These are phyloP conservation scores for Chymomyza caudatula DNA, from an alignment of 2,888 invertebrate species.

Conservation along the genomic window DNA sequence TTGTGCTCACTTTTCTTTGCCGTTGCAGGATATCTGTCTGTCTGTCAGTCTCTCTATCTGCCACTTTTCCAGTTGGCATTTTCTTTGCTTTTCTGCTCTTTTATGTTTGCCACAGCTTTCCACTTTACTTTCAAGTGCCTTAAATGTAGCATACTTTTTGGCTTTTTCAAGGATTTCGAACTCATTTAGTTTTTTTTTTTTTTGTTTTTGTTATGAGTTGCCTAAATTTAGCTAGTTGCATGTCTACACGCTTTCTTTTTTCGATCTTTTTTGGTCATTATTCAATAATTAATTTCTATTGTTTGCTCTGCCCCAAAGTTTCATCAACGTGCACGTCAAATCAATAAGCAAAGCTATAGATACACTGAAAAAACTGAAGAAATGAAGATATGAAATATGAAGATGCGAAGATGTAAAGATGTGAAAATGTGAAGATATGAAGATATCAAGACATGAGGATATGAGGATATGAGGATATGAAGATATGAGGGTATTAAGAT, in stretches of 20 bases:
- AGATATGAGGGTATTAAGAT: no score
- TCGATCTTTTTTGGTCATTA: background rate
- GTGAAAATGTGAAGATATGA: no score
- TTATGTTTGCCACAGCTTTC: constrained; percentile 48
- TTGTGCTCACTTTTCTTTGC: constrained; percentile 10
- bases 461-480: no score
- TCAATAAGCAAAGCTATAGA: background rate
- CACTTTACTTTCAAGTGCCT: constrained; percentile 55
- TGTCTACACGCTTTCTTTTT: background rate
- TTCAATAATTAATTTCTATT: constrained; percentile 7
- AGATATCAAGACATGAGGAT: no score
- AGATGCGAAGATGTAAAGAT: no score
- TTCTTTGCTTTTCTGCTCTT: background rate
- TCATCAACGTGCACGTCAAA: background rate
- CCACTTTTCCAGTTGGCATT: background rate
- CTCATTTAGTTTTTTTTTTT: background rate
- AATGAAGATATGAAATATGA: no score
- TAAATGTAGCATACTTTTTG: constrained; percentile 56
- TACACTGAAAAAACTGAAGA: background rate
- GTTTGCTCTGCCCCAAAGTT: background rate
- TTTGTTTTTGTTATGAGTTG: background rate
- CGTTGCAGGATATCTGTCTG: background rate
- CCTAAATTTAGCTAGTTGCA: background rate
- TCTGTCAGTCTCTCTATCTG: background rate
- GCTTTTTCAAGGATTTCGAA: constrained; percentile 38